Evolutionary conservation across 2,113 vertebrate species (phyloP), one percentile per base, ranked within the genome.

Genomic region (Holacanthus passer): DNA sequence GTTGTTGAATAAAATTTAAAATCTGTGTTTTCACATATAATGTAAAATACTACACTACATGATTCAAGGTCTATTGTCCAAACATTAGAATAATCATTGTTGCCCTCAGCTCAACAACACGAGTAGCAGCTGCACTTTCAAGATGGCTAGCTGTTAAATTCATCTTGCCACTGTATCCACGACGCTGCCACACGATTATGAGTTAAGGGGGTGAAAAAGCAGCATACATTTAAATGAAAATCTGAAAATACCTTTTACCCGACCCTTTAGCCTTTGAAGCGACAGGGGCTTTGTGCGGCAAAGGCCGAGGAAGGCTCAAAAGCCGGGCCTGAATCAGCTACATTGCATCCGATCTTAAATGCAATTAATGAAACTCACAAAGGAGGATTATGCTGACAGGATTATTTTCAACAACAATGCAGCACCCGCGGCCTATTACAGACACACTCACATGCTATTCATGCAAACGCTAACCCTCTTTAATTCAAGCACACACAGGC

Each of bases 351-450:
- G 24, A 87, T 90, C 78, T 89, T 93, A 92, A 91, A 86, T 83
- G 84, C 89, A 94, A 94, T 93, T 94, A 93, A 94, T 93, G 91
- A 90, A 84, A 43, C 81, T 72, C 84, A 91, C 90, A 91, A 87
- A 92, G 75, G 60, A 60, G 88, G 87, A 93, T 91, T 92, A 93
- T 91, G 86, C 83, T 91, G 85, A 90, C 83, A 73, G 89, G 87
- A 87, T 93, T 93, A 93, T 90, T 91, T 87, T 69, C 58, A 89
- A 81, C 77, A 92, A 93, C 93, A 94, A 93, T 92, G 84, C 79
- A 81, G 84, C 83, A 88, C 88, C 85, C 71, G 62, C 75, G 65
- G 75, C 89, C 85, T 87, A 82, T 88, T 86, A 91, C 67, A 85
- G 69, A 79, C 72, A 69, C 69, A 78, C 79, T 77, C 48, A 71